Conservation (phyloP, 2,888 invertebrate genomes). For the Dermolepida albohirtum region DNA sequence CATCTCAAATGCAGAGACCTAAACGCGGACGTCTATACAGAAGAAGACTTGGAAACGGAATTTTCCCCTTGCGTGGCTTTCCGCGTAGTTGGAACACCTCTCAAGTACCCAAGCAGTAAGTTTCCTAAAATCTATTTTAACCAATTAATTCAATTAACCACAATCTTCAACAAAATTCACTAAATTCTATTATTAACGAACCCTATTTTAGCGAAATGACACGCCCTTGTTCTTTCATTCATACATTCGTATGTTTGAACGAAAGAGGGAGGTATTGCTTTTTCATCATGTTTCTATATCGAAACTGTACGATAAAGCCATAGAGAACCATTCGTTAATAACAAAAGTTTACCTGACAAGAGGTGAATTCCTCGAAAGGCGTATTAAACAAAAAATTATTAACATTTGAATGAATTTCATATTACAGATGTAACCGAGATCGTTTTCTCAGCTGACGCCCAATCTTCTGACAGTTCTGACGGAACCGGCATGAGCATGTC, state of each 20-base stretch:
- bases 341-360: too few species aligned
- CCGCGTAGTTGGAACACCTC: conserved; percentile 85
- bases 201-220: too few species aligned
- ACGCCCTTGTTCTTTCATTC: too few species aligned
- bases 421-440: conserved; percentile 83
- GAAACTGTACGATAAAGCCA: too few species aligned
- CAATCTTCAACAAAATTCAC: too few species aligned
- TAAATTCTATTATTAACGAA: too few species aligned
- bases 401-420: not conserved
- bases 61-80: conserved; percentile 90
- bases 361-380: too few species aligned
- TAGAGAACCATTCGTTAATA: too few species aligned
- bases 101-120: conserved; percentile 74
- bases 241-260: too few species aligned
- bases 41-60: conserved; percentile 69
- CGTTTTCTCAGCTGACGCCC: conserved; percentile 76
- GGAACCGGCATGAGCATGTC: conserved; percentile 75
- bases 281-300: too few species aligned
- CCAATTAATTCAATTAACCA: too few species aligned
- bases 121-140: conserved; percentile 41
- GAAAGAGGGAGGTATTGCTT: too few species aligned
- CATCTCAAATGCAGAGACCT: conserved; percentile 83
- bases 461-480: conserved; percentile 68
- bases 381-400: not conserved
- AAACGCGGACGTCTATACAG: conserved; percentile 59